Percentiles rank a stretch among this genome's conserved stretches.
phyloP scores from a whole-genome alignment of 2,888 invertebrate species.

The Tipula lateralis region DNA sequence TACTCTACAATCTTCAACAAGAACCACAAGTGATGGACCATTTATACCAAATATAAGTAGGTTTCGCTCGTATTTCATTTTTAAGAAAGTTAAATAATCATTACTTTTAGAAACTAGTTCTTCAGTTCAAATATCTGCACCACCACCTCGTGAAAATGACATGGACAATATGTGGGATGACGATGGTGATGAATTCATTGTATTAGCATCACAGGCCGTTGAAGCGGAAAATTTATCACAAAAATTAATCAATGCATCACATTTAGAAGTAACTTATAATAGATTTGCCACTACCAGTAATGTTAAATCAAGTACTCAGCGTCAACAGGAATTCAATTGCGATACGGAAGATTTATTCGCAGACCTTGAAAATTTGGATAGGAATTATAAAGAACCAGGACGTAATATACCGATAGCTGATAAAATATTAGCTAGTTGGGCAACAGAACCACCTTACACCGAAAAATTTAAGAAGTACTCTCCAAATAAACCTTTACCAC shows the following conservation, averaged over 20 bases:
- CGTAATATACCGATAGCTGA: neutral
- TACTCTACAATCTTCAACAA: neutral
- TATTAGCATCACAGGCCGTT: conserved; percentile 45
- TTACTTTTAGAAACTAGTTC: conserved; percentile 4
- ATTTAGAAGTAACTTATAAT: neutral
- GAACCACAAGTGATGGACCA: neutral
- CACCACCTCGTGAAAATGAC: neutral
- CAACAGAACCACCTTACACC: neutral
- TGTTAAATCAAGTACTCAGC: conserved; percentile 33
- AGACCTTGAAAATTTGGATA: neutral
- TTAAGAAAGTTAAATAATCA: neutral
- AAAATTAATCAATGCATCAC: conserved; percentile 30
- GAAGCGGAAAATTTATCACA: conserved; percentile 38
- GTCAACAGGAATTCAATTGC: neutral
- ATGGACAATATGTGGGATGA: conserved; percentile 42
- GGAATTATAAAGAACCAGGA: neutral
- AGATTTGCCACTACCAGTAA: neutral
- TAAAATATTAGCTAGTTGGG: neutral
- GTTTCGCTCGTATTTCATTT: neutral
- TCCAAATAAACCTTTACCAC: neutral
- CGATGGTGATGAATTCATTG: conserved; percentile 46
- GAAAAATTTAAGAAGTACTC: neutral
- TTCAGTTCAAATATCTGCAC: neutral
- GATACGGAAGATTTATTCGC: neutral
- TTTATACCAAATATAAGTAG: neutral